Evolutionary conservation across 35 echinoderm and acorn worm species (phyloP), one percentile per base, ranked within the genome.

Genomic region (Apostichopus japonicus): DNA sequence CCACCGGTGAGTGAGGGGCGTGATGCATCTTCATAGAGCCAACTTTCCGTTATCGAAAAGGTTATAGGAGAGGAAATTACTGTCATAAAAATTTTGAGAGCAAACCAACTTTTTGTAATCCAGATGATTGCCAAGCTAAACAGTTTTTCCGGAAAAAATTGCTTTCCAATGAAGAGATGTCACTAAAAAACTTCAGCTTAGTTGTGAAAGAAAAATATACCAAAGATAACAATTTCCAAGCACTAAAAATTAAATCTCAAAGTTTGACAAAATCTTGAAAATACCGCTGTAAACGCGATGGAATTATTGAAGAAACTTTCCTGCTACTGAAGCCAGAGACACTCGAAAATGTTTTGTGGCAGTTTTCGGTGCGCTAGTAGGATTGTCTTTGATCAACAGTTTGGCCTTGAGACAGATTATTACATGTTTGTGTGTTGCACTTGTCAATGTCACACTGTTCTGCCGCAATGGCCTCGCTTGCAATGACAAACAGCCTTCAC

Each of bases 391-490:
- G 56, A 84, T 84, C 81, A 57, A 84, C 81, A 67, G 17, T 15
- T 5, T 51, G 67, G 5, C 86, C 86, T 89, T 89, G 86, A 72
- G 86, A 89, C 22, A 10, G 86, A 89, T 73, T 89, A 89, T 33
- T 89, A 53, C 10, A 73, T 59, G 86, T 51, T 63, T 89, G 59
- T 72, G 86, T 89, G 86, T 44, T 27, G 86, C 56, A 44, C 63
- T 89, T 73, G 86, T 89, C 86, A 89, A 65, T 89, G 86, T 51
- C 86, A 72, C 61, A 89, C 61, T 84, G 53, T 83, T 9, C 19
- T 57, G 17, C 57, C n/a, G 8, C 10, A 59, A 84, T 89, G 86
- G 51, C 86, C 86, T 89, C 72, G 86, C 86, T 89, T 72, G 21
- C 67, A 53, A 8, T 15, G 17, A 89, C 51, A 53, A 59, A 25